Percentiles rank a stretch among this genome's conserved stretches.
Conservation (phyloP, 2,113 vertebrate genomes). For the Myrmecobius fasciatus region DNA sequence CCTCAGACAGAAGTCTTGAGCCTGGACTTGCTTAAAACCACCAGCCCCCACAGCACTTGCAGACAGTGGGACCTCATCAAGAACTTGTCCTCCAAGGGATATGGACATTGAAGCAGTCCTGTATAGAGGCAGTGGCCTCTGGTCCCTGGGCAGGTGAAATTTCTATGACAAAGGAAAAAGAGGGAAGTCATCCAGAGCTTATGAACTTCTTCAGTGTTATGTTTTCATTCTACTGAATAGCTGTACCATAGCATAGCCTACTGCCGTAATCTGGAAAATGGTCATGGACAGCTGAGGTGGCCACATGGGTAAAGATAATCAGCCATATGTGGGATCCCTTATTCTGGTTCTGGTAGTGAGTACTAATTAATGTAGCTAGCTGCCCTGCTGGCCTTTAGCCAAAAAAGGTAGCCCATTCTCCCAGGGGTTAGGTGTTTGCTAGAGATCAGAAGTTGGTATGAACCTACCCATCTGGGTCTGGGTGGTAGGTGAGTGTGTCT, state of each 20-base stretch:
- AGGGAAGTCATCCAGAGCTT: background rate
- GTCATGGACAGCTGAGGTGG: background rate
- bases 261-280: background rate
- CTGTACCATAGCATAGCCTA: background rate
- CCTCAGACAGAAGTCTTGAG: background rate
- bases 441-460: background rate
- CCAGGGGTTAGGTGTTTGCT: background rate
- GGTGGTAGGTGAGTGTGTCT: background rate
- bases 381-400: background rate
- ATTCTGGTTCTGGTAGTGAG: background rate
- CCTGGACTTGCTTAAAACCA: background rate
- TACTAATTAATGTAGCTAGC: background rate
- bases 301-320: background rate
- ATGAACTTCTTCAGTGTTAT: background rate
- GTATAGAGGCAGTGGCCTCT: background rate
- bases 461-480: background rate
- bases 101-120: conserved; percentile 26
- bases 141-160: background rate
- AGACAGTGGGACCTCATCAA: background rate
- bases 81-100: background rate
- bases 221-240: background rate
- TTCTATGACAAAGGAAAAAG: background rate
- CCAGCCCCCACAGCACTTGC: background rate
- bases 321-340: background rate
- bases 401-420: background rate